Evolutionary conservation across 2,113 vertebrate genomes (phyloP), one percentile per base, ranked within the genome.

Genomic region (Gallinago undulata): DNA sequence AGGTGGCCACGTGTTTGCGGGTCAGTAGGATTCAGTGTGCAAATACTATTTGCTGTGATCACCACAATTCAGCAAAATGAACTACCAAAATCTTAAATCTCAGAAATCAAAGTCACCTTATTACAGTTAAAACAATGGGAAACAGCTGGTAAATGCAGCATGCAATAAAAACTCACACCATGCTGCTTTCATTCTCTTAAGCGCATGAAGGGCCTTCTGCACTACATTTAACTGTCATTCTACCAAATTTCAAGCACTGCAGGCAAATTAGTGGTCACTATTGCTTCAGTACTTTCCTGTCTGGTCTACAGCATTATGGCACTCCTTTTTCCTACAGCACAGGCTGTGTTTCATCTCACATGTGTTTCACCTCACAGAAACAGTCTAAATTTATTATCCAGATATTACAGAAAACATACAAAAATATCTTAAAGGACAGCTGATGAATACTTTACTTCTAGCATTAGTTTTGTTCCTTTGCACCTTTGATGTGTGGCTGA

Each of bases 81-180:
- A 27, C 63, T 57, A 70, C 51, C 56, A 55, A 85, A 90, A 87
- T 35, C 81, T 90, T 87, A 56, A 85, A 82, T 73, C 84, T 67
- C 37, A 7, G 43, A 53, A 74, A 39, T 12, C 72, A 86, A 92
- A 94, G 96, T 97, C 89, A 96, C 93, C 84, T 90, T 30, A 23
- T 48, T 66, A 25, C 70, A 66, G 69, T 16, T 56, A 79, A 39
- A 47, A 23, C 39, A 55, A 77, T 56, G 82, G 80, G 43, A 81
- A 90, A 53, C 56, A 50, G 57, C 41, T 45, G 70, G 15, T 68
- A 84, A 94, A 91, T 66, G 67, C 86, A 94, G 85, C 93, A 67
- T 48, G 77, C 68, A 53, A 22, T 28, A 70, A 76, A 72, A 88
- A 82, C 48, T 77, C 51, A 22, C 41, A 50, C 48, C 33, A 73